Conservation (phyloP, 2,113 vertebrate species). For the Ariopsis seemanni region DNA sequence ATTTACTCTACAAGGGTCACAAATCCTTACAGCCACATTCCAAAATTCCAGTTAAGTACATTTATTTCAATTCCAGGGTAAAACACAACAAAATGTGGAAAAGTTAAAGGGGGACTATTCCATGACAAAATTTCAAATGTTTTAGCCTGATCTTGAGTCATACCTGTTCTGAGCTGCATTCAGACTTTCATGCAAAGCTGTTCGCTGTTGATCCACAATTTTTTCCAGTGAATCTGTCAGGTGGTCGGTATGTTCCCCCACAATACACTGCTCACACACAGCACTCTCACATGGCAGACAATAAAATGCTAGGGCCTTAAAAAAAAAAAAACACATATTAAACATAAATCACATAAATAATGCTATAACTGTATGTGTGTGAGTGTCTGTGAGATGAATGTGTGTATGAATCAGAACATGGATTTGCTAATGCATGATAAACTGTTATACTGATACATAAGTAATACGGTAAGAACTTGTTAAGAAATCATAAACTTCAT, state of each 20-base stretch:
- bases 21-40: not conserved
- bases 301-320: conserved; percentile 87
- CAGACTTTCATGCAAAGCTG: conserved; percentile 81
- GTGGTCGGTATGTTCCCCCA: conserved; percentile 84
- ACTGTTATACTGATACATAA: not conserved
- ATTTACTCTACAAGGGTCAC: not conserved
- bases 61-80: not conserved
- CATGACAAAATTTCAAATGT: not conserved
- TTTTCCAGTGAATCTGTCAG: conserved; percentile 80
- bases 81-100: not conserved
- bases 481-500: not conserved
- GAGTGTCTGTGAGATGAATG: not conserved
- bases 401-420: not conserved
- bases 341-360: not conserved
- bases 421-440: not conserved
- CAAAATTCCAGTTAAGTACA: not conserved
- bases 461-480: too few species aligned
- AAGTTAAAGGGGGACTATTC: not conserved
- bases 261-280: conserved; percentile 88
- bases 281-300: conserved; percentile 85
- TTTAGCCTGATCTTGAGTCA: not conserved
- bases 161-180: conserved; percentile 85
- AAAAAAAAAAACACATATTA: not conserved
- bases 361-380: not conserved
- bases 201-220: conserved; percentile 84